Base-by-base conservation (phyloP, 1,140 invertebrate species). In the Microplitis mediator region DNA sequence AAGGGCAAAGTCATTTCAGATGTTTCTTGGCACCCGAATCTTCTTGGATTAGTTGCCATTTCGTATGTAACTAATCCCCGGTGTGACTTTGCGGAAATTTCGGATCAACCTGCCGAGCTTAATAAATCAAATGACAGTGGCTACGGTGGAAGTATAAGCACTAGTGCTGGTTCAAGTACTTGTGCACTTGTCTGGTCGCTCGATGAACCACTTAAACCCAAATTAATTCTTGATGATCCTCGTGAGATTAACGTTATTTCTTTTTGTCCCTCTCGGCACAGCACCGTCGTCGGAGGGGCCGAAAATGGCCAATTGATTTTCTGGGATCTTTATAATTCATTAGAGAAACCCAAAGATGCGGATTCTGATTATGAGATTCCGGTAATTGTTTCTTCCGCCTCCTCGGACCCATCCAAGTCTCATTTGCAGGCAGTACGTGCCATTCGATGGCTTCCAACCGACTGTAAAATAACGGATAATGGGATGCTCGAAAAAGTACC, bases 121-220 rank as follows among this genome's bases (percentile, higher is more conserved):
- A 31, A 14, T 35, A 56, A 68, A 54, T 54, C 34, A 8, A n/a
- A 31, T 50, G 36, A 69, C 16, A 8, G 13, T 23, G 23, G 8
- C 11, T 9, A 14, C 9, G 45, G 13, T 52, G 13, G 4, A 9
- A 58, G 14, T 23, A 51, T 32, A 5, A 36, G 0, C 11, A 14
- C 31, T 13, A 69, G 3, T 13, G 23, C 23, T 23, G 23, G 23
- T 23, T 23, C 23, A 23, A 54, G 16, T 23, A 32, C 60, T 4
- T 50, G 11, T n/a, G 76, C 92, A 4, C 83, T 93, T 35, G 85
- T 94, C 14, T 94, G 93, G 93, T 91, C 90, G 74, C 89, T 93
- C 68, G 81, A 86, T 3, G 91, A 93, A 76, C 89, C 90, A 67
- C 83, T 94, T 3, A 82, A 89, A 71, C 92, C 92, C 50, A 91